Percentiles rank a stretch among this genome's conserved stretches.
Conservation (phyloP, 2,888 invertebrate genomes). For the Bugula neritina region DNA sequence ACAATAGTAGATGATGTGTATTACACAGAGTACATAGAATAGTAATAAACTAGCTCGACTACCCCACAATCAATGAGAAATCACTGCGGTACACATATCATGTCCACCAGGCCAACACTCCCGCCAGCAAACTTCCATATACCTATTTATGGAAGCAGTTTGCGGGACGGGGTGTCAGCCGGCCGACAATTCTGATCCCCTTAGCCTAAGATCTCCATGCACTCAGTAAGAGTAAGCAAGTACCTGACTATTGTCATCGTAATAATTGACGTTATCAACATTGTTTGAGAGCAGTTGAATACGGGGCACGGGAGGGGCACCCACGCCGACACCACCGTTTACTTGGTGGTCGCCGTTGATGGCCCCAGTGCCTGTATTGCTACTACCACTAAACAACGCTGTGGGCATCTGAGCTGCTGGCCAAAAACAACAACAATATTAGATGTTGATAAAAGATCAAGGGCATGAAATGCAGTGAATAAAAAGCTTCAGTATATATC, state of each 20-base stretch:
- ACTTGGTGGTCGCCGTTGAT: not conserved
- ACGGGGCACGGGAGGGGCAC: slow-evolving; percentile 75
- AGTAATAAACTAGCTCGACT: not conserved
- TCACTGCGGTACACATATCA: not conserved
- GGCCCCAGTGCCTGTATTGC: not conserved
- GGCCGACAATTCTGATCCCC: not conserved
- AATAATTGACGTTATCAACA: slow-evolving; percentile 89
- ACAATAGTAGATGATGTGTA: not conserved
- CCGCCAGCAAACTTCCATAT: no score
- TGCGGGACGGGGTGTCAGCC: not conserved
- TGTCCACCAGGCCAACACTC: not conserved
- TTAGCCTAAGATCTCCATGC: not conserved
- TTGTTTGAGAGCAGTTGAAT: slow-evolving; percentile 77
- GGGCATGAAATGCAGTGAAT: no score
- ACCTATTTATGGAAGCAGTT: not conserved
- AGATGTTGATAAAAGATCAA: no score
- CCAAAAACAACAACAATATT: not conserved
- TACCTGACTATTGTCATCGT: slow-evolving; percentile 94
- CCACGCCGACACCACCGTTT: slow-evolving; percentile 28
- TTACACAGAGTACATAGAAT: no score
- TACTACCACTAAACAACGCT: slow-evolving; percentile 9
- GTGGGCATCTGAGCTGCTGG: slow-evolving; percentile 4
- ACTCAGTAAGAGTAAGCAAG: not conserved
- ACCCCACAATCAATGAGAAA: not conserved
- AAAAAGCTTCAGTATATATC: no score